Conservation (phyloP, 2,113 vertebrate species). For the Dipodomys ordii region DNA sequence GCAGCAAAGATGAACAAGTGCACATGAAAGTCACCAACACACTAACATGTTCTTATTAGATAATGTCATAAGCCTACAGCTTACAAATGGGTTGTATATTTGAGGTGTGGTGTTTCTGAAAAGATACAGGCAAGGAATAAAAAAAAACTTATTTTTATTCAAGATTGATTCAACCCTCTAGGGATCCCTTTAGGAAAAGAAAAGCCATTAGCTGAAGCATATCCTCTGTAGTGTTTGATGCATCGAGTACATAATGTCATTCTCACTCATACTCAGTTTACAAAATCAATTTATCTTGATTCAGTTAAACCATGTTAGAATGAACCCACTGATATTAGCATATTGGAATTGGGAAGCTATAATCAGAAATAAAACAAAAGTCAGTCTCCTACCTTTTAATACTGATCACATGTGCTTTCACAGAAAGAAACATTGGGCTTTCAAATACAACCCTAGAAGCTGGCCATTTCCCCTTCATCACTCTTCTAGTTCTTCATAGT, state of each 20-base stretch:
- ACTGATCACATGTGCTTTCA: background rate
- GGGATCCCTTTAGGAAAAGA: too few relatives aligned
- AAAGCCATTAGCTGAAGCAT: background rate
- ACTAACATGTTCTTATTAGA: background rate
- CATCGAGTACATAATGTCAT: background rate
- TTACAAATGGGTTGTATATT: background rate
- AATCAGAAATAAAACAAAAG: background rate
- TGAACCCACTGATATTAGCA: background rate
- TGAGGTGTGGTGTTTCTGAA: background rate
- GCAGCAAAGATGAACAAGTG: background rate
- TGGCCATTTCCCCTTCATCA: background rate
- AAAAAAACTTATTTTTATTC: background rate
- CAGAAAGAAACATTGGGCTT: background rate
- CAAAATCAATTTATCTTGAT: background rate
- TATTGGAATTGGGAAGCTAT: background rate
- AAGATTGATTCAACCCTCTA: background rate
- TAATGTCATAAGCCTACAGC: background rate
- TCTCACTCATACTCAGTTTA: background rate
- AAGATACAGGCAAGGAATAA: background rate
- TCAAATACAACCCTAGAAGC: background rate
- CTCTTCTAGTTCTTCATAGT: background rate
- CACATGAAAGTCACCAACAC: background rate
- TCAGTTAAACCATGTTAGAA: background rate
- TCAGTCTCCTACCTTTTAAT: background rate
- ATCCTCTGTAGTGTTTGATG: background rate